Base-by-base conservation (phyloP, 2,113 vertebrate species). In the Cichladusa arquata region DNA sequence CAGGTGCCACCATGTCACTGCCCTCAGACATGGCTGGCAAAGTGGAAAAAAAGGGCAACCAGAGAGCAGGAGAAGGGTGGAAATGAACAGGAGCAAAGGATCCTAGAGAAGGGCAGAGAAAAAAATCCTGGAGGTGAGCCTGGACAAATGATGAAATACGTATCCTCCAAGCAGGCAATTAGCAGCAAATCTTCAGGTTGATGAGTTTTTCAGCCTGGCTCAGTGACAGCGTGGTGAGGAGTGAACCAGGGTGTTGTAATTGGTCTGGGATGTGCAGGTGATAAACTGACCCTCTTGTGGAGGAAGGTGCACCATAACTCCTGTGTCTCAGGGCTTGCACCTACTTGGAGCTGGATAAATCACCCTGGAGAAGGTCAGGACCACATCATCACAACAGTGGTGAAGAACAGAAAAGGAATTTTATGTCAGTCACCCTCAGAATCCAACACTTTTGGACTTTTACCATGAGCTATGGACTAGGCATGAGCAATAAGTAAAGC, bases 221-320 rank as follows among this genome's bases (percentile, higher is more conserved):
- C 3, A 0, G 23, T 71, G 66, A 33, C 67, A 20, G 19, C 0
- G 0, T 19, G 51, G 66, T 62, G 36, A 85, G 48, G 57, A 70
- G 38, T 16, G 38, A 87, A n/a, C 29, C 33, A 51, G 23, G 29
- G 13, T 50, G 23, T 3, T 60, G 23, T 72, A n/a, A 19, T 2
- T 54, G 38, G 8, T 74, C 51, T 67, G 66, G 12, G 47, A 38
- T 62, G 47, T 24, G 56, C 67, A 65, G 64, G 12, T 44, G 62
- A 73, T 36, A 42, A 61, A 80, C 40, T 44, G 77, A 18, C 8
- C 34, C 17, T 70, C 22, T n/a, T 45, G 69, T 70, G 25, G 77
- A 50, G 45, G 22, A 70, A 61, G n/a, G 22, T 62, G 47, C 22
- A 45, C 60, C 7, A 2, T 57, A 53, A 53, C 20, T 67, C 34